Percentiles rank a stretch among this genome's conserved stretches.
Evolutionary conservation across 2,888 invertebrate genomes (phyloP).

Genomic region (Euplexia lucipara): DNA sequence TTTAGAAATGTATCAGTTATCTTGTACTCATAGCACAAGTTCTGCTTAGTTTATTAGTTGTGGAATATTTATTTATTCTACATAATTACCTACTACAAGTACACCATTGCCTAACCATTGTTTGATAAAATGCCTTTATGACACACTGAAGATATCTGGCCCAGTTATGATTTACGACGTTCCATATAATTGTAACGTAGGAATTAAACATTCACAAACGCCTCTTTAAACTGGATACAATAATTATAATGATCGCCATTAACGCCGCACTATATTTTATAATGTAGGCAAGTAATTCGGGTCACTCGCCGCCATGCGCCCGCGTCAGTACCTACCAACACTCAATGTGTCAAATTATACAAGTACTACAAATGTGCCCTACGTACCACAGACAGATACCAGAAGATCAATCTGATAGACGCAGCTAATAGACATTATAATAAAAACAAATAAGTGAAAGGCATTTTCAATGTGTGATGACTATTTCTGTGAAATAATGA

Average conservation of each 20-base stretch:
- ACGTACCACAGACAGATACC: not conserved
- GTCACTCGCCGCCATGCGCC: conserved; percentile 28
- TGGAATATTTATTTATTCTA: too few species aligned
- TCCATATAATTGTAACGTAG: not conserved
- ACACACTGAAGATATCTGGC: not conserved
- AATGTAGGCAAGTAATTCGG: conserved; percentile 54
- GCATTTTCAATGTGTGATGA: too few species aligned
- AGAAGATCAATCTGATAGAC: conserved; percentile 7
- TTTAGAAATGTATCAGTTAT: too few species aligned
- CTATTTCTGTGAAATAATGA: too few species aligned
- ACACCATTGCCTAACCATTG: too few species aligned
- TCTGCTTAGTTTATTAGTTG: too few species aligned
- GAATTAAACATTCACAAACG: conserved; percentile 2
- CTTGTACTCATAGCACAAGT: too few species aligned
- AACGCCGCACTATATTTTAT: conserved; percentile 17
- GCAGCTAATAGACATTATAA: too few species aligned
- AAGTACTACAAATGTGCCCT: not conserved
- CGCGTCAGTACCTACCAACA: conserved; percentile 1
- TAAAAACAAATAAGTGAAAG: too few species aligned
- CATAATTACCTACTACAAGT: too few species aligned
- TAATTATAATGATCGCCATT: conserved; percentile 26
- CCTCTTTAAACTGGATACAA: not conserved
- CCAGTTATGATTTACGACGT: not conserved
- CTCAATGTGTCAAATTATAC: conserved; percentile 37
- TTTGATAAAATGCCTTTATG: too few species aligned